Evolutionary conservation across 35 echinoderm and acorn worm species (phyloP).

Genomic region (Anneissia japonica): DNA sequence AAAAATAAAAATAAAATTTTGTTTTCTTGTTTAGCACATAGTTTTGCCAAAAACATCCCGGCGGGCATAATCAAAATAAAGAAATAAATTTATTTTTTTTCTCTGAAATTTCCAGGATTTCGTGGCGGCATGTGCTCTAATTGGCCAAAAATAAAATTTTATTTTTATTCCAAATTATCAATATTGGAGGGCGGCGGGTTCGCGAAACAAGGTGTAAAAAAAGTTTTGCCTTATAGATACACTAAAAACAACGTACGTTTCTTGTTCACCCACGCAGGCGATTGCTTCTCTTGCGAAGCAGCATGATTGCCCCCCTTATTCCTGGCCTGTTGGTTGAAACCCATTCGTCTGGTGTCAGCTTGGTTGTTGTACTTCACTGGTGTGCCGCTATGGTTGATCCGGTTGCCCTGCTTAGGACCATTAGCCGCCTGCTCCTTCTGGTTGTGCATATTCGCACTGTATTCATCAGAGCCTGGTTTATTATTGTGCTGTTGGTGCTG

Average conservation of each 20-base stretch:
- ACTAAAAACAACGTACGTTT: not conserved
- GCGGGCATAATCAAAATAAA: no score
- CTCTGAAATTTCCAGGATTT: no score
- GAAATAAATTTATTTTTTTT: no score
- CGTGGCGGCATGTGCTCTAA: no score
- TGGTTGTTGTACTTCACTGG: not conserved
- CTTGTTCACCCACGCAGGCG: not conserved
- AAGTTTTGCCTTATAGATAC: no score
- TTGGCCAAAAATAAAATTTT: no score
- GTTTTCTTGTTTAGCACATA: no score
- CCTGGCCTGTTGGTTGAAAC: not conserved
- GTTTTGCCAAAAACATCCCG: no score
- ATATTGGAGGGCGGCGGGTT: no score
- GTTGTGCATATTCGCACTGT: not conserved
- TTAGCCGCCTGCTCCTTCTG: not conserved
- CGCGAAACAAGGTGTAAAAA: no score
- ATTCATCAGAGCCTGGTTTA: not conserved
- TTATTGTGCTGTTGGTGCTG: not conserved
- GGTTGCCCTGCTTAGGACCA: not conserved
- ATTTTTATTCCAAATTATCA: no score
- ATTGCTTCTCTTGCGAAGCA: not conserved
- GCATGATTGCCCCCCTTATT: not conserved
- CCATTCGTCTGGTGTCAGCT: not conserved
- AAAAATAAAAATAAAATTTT: no score
- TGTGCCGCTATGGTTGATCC: not conserved